Conservation (phyloP, 2,797 vertebrate genomes). For the Gymnopithys bicolor region DNA sequence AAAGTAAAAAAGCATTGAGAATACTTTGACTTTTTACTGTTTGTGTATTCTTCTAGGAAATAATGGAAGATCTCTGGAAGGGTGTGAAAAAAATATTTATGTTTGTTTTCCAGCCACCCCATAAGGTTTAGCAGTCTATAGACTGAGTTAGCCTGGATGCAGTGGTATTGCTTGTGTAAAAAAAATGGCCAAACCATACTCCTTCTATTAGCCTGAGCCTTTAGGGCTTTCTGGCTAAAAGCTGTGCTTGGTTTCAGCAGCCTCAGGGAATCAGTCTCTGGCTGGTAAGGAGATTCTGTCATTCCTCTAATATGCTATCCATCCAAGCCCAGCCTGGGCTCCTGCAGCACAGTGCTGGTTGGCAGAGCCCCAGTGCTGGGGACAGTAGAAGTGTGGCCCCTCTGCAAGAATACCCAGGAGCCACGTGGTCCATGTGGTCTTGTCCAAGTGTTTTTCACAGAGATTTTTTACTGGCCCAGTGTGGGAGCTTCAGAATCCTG, state of each 20-base stretch:
- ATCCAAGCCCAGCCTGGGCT: neutral
- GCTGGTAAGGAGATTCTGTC: neutral
- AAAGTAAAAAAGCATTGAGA: neutral
- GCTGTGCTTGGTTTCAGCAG: neutral
- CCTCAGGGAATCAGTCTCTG: neutral
- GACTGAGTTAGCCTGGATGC: neutral
- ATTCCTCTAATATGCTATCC: fast-evolving
- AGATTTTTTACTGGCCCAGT: neutral
- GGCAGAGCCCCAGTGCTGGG: neutral
- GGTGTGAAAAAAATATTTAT: neutral
- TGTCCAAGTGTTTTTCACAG: neutral
- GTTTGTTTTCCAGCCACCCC: neutral
- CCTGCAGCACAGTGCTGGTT: neutral
- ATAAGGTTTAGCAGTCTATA: neutral
- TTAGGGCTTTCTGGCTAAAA: neutral
- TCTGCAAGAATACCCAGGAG: neutral
- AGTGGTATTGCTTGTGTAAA: neutral
- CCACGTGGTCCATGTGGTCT: fast-evolving
- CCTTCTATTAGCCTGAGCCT: neutral
- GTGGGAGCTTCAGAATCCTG: neutral
- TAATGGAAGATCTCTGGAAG: neutral
- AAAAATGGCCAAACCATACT: neutral
- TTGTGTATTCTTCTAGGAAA: neutral
- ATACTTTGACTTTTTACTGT: neutral
- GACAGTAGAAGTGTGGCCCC: neutral